Evolutionary conservation across 1,140 invertebrate species (phyloP).

Genomic region (Teleogryllus occipitalis): DNA sequence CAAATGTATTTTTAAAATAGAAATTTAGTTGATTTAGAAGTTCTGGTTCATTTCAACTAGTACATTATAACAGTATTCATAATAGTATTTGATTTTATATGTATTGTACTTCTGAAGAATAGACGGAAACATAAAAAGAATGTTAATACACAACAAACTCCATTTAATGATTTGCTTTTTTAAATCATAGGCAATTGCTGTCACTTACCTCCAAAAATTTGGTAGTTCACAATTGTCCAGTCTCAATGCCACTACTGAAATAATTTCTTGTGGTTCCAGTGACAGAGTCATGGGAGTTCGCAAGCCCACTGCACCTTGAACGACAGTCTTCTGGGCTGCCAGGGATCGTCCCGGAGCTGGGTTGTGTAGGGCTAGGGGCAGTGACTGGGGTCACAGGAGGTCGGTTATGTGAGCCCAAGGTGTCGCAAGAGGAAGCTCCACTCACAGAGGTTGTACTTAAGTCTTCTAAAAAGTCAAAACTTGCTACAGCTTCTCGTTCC

Average conservation of each 20-base stretch:
- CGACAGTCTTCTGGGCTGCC: background rate
- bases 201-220: too few relatives aligned
- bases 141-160: too few relatives aligned
- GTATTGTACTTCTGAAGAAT: too few relatives aligned
- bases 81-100: too few relatives aligned
- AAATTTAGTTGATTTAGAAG: too few relatives aligned
- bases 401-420: conserved; percentile 24
- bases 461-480: conserved; percentile 69
- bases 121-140: too few relatives aligned
- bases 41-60: too few relatives aligned
- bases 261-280: conserved; percentile 26
- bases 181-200: too few relatives aligned
- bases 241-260: conserved; percentile 31
- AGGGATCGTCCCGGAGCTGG: background rate
- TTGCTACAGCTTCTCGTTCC: conserved; percentile 64
- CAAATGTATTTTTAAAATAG: too few relatives aligned
- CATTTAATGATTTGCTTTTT: too few relatives aligned
- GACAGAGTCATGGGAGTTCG: conserved; percentile 22
- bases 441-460: conserved; percentile 43
- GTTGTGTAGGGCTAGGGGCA: conserved; percentile 9
- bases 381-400: conserved; percentile 24
- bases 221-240: background rate
- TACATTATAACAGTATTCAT: too few relatives aligned
- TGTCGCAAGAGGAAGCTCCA: conserved; percentile 41
- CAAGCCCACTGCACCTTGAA: background rate